These are phyloP conservation scores for Sebastes vulpes DNA, from an alignment of 2,797 vertebrate species.

Conservation along the genomic window DNA sequence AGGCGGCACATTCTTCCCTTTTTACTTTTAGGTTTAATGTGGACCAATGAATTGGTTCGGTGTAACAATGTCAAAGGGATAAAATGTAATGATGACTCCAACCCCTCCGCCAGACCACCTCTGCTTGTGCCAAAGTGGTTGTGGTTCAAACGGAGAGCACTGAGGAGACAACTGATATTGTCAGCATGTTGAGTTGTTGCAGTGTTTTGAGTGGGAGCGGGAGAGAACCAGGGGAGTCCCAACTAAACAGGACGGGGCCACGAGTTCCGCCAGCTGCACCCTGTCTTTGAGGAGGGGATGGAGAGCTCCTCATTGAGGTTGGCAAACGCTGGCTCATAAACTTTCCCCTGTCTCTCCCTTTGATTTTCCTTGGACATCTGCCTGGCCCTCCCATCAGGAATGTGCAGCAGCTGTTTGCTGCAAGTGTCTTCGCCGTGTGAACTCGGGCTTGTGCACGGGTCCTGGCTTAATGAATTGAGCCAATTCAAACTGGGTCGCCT, in stretches of 20 bases:
- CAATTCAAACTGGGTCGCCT: constrained; percentile 89
- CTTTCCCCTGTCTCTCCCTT: constrained; percentile 94
- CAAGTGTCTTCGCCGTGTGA: constrained; percentile 92
- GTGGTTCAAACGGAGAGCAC: constrained; percentile 69
- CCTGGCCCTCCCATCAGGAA: constrained; percentile 97
- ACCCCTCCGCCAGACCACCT: constrained; percentile 43
- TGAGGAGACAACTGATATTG: constrained; percentile 86
- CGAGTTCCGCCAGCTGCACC: constrained; percentile 95
- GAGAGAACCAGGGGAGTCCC: constrained; percentile 79
- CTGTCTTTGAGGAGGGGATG: constrained; percentile 93
- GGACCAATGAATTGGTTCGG: constrained; percentile 35
- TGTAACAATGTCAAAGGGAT: constrained; percentile 49
- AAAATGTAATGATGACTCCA: constrained; percentile 47
- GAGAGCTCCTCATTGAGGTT: constrained; percentile 94
- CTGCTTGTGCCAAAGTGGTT: constrained; percentile 67
- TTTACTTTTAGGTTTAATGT: constrained; percentile 9
- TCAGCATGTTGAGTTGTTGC: constrained; percentile 81
- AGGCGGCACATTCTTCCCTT: neutral
- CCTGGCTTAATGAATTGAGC: constrained; percentile 97
- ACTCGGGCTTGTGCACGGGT: constrained; percentile 86
- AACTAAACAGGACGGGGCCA: constrained; percentile 85
- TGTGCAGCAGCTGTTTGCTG: constrained; percentile 97
- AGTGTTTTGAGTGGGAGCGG: constrained; percentile 70
- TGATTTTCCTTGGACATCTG: constrained; percentile 99
- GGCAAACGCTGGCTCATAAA: constrained; percentile 97